Evolutionary conservation across 2,797 vertebrate species (phyloP).

Genomic region (Echiichthys vipera): DNA sequence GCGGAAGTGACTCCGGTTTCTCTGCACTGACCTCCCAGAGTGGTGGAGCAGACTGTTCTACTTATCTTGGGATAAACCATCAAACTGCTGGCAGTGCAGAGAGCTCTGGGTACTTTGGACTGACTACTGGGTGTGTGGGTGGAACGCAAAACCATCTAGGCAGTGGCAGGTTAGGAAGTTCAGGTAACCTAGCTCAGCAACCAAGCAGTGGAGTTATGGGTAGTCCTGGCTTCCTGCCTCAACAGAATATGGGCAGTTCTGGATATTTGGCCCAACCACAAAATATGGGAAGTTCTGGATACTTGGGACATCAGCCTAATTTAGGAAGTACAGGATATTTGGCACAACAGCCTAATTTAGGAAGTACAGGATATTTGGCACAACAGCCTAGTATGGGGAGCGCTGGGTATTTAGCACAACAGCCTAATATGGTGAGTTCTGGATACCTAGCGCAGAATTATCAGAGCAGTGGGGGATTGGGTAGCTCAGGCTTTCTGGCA

Average conservation of each 20-base stretch:
- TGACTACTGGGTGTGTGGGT: conserved; percentile 57
- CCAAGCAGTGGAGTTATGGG: conserved; percentile 63
- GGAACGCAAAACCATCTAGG: conserved; percentile 75
- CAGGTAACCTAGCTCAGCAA: conserved; percentile 74
- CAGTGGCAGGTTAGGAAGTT: conserved; percentile 74
- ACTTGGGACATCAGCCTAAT: conserved; percentile 72
- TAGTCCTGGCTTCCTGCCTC: conserved; percentile 69
- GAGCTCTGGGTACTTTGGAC: conserved; percentile 80
- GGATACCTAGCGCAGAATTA: conserved; percentile 79
- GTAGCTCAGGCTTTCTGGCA: conserved; percentile 80
- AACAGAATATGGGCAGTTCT: conserved; percentile 77
- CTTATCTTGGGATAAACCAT: conserved; percentile 80
- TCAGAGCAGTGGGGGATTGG: conserved; percentile 72
- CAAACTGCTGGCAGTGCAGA: conserved; percentile 73
- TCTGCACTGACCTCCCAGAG: conserved; percentile 73
- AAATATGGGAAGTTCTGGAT: conserved; percentile 68
- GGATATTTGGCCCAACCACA: conserved; percentile 62
- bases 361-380: conserved; percentile 72
- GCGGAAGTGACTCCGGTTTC: conserved; percentile 72
- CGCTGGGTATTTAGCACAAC: conserved; percentile 65
- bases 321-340: conserved; percentile 66
- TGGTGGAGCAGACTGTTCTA: conserved; percentile 73
- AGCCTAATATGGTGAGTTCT: conserved; percentile 69
- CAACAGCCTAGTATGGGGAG: conserved; percentile 70
- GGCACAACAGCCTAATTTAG: conserved; percentile 67